Base-by-base conservation (phyloP, 2,113 vertebrate genomes). In the Gadus chalcogrammus region DNA sequence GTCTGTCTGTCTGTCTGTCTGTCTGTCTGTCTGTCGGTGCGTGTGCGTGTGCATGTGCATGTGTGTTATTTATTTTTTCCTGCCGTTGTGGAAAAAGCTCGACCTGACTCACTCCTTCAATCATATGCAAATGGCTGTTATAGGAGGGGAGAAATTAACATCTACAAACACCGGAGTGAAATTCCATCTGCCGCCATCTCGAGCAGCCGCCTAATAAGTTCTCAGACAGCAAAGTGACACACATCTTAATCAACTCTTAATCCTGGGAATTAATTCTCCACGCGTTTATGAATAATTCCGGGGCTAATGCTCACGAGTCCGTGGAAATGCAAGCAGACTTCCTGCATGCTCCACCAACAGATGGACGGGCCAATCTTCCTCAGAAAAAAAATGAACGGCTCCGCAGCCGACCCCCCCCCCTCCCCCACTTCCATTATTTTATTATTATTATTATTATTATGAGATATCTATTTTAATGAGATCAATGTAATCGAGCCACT, bases 181-280 rank as follows among this genome's bases (percentile, higher is more conserved):
- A 95, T 95, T 95, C 94, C 94, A 97, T 97, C 95, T 97, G 94
- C 93, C 81, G 87, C 88, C 79, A 86, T 91, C 88, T 93, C 91
- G 88, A 93, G 92, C 90, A 93, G 92, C 87, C 85, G 91, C 92
- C 95, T 95, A 96, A 95, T 95, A 95, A 94, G 93, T 96, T 93
- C 94, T 94, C 93, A 95, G 94, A 93, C 94, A 93, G 93, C 93
- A 94, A 95, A 96, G 93, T 96, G 94, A 94, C 94, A 95, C 94
- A 95, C 94, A 94, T 95, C 95, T 97, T 95, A 95, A 95, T 95
- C 95, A 96, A 95, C 90, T 93, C 94, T 94, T 96, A 97, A 95
- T 95, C 95, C 95, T 76, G 81, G 85, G 94, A 95, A 96, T 96
- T 95, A 96, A 96, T 95, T 94, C 94, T 88, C 89, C 66, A 87